Evolutionary conservation across 2,113 vertebrate genomes (phyloP).

Genomic region (Cebus imitator): DNA sequence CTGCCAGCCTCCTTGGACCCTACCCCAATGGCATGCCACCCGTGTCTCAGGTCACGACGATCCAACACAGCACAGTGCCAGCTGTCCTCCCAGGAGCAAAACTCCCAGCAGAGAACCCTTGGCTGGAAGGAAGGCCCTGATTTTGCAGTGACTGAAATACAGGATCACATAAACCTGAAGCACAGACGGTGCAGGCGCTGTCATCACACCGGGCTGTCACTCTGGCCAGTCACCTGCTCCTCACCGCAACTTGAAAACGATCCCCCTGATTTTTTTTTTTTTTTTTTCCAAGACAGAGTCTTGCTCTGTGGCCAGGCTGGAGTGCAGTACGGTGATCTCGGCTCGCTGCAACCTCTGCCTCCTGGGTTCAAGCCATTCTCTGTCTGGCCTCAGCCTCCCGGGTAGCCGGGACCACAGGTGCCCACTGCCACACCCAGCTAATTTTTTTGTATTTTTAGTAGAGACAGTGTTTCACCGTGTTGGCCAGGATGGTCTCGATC

Average conservation of each 20-base stretch:
- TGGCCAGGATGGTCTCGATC: no score
- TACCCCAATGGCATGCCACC: background rate
- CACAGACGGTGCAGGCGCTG: rapidly evolving
- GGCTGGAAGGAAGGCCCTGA: background rate
- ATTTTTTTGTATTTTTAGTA: no score
- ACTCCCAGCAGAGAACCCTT: background rate
- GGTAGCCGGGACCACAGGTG: no score
- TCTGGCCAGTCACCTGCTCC: rapidly evolving
- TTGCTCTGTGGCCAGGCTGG: no score
- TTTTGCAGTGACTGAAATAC: rapidly evolving
- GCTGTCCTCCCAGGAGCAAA: background rate
- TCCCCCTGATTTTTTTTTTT: no score
- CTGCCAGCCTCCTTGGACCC: background rate
- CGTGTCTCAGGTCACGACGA: rapidly evolving
- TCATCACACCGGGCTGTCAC: background rate
- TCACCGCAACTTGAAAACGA: background rate
- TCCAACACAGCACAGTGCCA: background rate
- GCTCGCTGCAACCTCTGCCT: no score
- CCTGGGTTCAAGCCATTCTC: no score
- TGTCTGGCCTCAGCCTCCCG: no score
- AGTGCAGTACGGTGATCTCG: no score
- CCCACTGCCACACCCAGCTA: no score
- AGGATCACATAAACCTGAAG: rapidly evolving
- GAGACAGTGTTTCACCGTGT: no score
- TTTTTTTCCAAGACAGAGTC: no score